Evolutionary conservation across 2,888 invertebrate genomes (phyloP).

Genomic region (Drosophila merina): DNA sequence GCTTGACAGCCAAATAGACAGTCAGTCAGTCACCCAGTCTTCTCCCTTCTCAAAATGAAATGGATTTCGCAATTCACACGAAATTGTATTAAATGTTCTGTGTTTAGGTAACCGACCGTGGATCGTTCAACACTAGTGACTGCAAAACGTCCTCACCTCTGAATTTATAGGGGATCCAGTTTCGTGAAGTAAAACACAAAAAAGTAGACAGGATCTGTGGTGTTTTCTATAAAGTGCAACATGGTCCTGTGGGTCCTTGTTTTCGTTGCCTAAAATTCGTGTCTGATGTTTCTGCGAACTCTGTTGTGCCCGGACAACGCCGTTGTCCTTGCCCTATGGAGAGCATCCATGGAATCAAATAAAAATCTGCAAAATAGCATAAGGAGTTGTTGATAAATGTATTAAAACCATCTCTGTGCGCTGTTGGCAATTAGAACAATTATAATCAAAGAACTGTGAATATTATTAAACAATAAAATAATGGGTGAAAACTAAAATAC

Average conservation of each 20-base stretch:
- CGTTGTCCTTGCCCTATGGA: too few species aligned
- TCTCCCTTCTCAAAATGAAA: conserved; percentile 12
- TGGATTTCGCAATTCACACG: conserved; percentile 6
- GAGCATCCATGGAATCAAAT: too few species aligned
- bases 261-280: too few species aligned
- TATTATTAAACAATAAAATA: background rate
- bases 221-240: background rate
- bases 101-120: conserved; percentile 25
- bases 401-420: background rate
- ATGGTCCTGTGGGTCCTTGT: too few species aligned
- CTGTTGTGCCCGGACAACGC: too few species aligned
- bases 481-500: background rate
- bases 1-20: conserved; percentile 18
- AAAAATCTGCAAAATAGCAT: background rate
- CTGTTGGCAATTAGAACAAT: background rate
- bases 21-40: conserved; percentile 4
- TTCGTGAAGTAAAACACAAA: background rate
- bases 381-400: background rate
- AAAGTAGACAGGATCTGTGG: background rate
- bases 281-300: too few species aligned
- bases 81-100: conserved; percentile 33
- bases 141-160: background rate
- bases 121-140: conserved; percentile 14
- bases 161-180: background rate
- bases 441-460: background rate